Base-by-base conservation (phyloP, 2,113 vertebrate species). In the Narcine bancroftii region DNA sequence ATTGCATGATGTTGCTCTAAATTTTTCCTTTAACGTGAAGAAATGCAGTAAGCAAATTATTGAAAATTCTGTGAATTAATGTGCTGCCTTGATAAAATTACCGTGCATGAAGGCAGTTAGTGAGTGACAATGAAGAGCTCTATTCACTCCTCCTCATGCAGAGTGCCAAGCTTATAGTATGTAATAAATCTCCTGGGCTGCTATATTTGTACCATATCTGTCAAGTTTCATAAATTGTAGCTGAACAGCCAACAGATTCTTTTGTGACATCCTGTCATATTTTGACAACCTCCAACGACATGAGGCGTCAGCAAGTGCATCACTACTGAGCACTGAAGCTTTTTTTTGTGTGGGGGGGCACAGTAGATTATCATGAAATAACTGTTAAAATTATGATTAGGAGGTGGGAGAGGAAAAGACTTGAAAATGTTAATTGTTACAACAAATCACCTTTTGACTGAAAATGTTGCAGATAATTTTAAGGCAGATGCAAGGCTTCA, bases 211-310 rank as follows among this genome's bases (percentile, higher is more conserved):
- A 69, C 45, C 24, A 91, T 33, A 15, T 91, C 36, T 87, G 81
- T 87, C 81, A 63, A 60, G 5, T 87, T 87, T 36, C 81, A 63
- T 87, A 87, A 87, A 87, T 87, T 87, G 81, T 39, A 60, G 53
- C 53, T 60, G 81, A 63, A 87, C 56, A 36, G 81, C 81, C 36
- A n/a, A 87, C 56, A 19, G 81, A 87, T 36, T 33, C 33, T 87
- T 6, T 87, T 87, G 81, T 87, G 81, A 17, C 53, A 39, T 24
- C 53, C 81, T 85, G 81, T 60, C 81, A 60, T 56, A 60, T 36
- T 87, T 33, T 36, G 53, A 36, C 81, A 87, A 60, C 81, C 53
- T 87, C 53, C 53, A 60, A 53, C 60, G 81, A n/a, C n/a, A 13
- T 63, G 81, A 87, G 53, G n/a, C 6, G 53, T 87, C 53, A 60